phyloP scores from a whole-genome alignment of 2,888 invertebrate species.

The Caenorhabditis imperialis region DNA sequence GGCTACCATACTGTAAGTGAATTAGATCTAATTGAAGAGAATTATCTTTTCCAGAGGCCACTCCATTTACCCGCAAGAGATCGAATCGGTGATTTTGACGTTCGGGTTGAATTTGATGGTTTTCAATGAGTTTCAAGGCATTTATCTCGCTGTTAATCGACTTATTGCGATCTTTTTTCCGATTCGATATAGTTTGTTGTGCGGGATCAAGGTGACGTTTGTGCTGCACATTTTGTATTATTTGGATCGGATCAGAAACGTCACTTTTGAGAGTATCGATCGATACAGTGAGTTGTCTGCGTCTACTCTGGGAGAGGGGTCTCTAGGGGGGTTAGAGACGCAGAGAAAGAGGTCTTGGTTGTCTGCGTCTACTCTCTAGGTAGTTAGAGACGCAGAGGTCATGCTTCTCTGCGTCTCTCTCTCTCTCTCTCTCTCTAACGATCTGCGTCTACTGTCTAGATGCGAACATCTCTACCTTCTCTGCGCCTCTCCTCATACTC shows the following conservation, averaged over 20 bases:
- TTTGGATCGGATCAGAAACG: conserved; percentile 14
- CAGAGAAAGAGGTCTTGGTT: too few species aligned
- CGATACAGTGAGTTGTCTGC: conserved; percentile 14
- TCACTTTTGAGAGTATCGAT: conserved; percentile 9
- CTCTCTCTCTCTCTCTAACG: too few species aligned
- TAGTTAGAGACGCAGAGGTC: too few species aligned
- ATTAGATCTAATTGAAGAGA: too few species aligned
- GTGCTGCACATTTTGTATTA: conserved; percentile 27
- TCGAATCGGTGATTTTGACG: conserved; percentile 13
- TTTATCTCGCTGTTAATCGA: conserved; percentile 19
- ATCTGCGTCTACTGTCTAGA: too few species aligned
- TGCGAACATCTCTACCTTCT: too few species aligned
- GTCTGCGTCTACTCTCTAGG: too few species aligned
- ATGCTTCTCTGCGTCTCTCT: too few species aligned
- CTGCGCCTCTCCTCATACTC: too few species aligned
- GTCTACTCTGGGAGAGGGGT: too few species aligned
- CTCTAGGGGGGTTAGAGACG: too few species aligned
- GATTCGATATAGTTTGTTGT: conserved; percentile 4
- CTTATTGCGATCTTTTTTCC: conserved; percentile 15
- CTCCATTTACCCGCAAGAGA: conserved; percentile 10
- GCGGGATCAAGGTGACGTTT: conserved; percentile 11
- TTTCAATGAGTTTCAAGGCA: conserved; percentile 31
- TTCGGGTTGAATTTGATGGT: conserved; percentile 11
- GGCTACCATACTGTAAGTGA: conserved; percentile 8
- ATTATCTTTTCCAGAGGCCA: conserved; percentile 14